A percentile compares a stretch with the other conserved stretches of the same genome.
Evolutionary conservation across 2,797 vertebrate genomes (phyloP).

Genomic region (Phataginus tetradactyla): DNA sequence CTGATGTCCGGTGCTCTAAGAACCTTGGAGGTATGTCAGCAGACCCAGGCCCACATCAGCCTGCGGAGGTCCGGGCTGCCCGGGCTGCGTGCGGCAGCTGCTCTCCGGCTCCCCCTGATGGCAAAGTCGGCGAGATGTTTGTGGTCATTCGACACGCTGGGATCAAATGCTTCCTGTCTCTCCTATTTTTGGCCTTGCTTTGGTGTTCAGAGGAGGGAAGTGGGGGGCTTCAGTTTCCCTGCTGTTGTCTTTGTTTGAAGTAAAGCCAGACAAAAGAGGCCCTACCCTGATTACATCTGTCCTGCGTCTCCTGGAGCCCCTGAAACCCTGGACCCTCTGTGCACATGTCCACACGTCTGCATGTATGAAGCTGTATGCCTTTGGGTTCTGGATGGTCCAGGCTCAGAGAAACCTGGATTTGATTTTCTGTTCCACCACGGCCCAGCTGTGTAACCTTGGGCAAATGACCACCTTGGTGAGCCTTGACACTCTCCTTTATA

Average conservation of each 20-base stretch:
- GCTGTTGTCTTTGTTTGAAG: slow-evolving; percentile 74
- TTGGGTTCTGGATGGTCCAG: not conserved
- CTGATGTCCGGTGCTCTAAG: not conserved
- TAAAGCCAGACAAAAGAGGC: slow-evolving; percentile 60
- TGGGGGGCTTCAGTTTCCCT: slow-evolving; percentile 59
- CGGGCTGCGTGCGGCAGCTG: not conserved
- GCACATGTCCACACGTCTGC: not conserved
- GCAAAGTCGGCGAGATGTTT: slow-evolving; percentile 71
- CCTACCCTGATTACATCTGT: not conserved
- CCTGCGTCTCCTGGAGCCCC: slow-evolving; percentile 34
- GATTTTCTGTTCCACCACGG: not conserved
- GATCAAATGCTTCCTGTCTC: slow-evolving; percentile 77
- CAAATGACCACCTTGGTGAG: not conserved
- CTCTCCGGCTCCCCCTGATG: slow-evolving; percentile 28
- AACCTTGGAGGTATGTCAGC: not conserved
- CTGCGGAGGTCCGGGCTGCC: not conserved
- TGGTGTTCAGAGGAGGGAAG: slow-evolving; percentile 72
- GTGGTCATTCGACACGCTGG: slow-evolving; percentile 56
- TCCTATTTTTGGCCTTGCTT: slow-evolving; percentile 76
- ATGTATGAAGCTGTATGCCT: not conserved
- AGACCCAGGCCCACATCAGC: not conserved
- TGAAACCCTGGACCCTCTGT: not conserved
- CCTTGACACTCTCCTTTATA: not conserved
- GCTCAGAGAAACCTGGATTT: not conserved
- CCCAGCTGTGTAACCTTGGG: not conserved